Evolutionary conservation across 1,140 invertebrate genomes (phyloP), one percentile per base, ranked within the genome.

Genomic region (Aradophagus sp.): DNA sequence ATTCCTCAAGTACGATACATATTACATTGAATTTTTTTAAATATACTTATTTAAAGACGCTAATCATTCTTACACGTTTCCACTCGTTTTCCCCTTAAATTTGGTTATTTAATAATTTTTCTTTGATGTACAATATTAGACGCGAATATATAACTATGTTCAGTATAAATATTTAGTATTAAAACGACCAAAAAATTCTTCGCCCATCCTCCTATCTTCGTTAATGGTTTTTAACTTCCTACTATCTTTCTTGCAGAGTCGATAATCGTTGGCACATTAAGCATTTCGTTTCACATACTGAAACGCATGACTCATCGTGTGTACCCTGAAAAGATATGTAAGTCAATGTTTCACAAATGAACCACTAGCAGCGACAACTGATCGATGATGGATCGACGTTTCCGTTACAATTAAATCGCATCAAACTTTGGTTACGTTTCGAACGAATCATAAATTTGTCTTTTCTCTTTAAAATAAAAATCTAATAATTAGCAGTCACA

Each of bases 241-340:
- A 35, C 13, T 32, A 44, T 52, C 29, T 45, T 31, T 34, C 16
- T 29, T 55, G 62, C 63, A 71, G 79, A 76, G 79, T 78, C 52
- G 75, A 82, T 11, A 79, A 70, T 77, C 83, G 72, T 77, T 86
- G 84, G 84, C 84, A 86, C 84, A 84, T 84, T 77, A 80, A 75
- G 79, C 78, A 80, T 80, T 48, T 61, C 36, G 26, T 72, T 52
- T 35, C 27, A 19, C 39, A 53, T 36, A 52, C 23, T 38, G 36
- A 56, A 58, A 55, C 20, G 62, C 48, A 56, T 69, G 58, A 67
- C 35, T 56, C 52, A 13, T 34, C 27, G 7, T 67, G 70, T 69
- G 53, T 80, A 81, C 76, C 78, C 79, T 80, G 77, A 71, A 83
- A 79, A 81, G 80, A 81, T 83, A 81, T 83, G 80, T 80, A 69